These are phyloP conservation scores for Otus sunia DNA, from an alignment of 2,113 vertebrate genomes.

Conservation along the genomic window DNA sequence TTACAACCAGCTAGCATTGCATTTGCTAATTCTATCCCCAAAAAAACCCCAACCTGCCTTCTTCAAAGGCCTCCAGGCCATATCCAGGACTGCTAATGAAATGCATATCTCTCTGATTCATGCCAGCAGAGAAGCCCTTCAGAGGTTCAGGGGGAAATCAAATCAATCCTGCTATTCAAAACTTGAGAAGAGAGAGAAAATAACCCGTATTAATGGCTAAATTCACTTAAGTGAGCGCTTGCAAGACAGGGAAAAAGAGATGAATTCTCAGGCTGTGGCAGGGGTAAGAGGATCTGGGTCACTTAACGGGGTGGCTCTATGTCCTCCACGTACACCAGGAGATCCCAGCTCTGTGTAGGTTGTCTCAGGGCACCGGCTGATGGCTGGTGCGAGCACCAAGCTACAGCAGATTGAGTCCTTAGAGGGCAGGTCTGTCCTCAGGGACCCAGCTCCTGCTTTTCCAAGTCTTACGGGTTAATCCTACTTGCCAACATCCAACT, in stretches of 20 bases:
- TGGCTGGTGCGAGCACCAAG: neutral
- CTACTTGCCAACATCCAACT: neutral
- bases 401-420: neutral
- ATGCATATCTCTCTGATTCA: neutral
- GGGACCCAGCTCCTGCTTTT: neutral
- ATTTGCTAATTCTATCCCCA: neutral
- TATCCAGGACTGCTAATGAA: neutral
- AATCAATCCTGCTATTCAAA: neutral
- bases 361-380: neutral
- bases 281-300: neutral
- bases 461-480: accelerated
- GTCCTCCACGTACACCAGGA: neutral
- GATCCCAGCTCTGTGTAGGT: neutral
- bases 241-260: neutral
- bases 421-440: neutral
- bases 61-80: neutral
- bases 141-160: neutral
- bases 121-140: neutral
- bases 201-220: neutral
- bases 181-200: neutral
- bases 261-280: neutral
- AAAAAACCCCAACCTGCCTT: neutral
- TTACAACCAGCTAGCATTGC: neutral
- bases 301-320: accelerated
- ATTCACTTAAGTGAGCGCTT: neutral